Evolutionary conservation across 37 sponge, comb jelly and placozoan genomes (phyloP).

Genomic region (Halisarca cf. caerulea): DNA sequence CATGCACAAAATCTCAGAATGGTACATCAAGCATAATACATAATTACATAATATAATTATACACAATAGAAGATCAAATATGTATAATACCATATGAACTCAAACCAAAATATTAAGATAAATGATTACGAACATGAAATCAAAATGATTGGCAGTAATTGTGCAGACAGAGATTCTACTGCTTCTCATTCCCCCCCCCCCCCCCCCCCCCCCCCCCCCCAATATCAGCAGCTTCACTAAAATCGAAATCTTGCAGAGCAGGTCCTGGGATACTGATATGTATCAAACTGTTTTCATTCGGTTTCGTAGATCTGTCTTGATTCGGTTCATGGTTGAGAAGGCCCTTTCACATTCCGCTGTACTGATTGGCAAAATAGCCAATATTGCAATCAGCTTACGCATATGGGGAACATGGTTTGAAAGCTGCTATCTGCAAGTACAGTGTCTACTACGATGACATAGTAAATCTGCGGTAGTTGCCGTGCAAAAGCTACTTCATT

Average conservation of each 20-base stretch:
- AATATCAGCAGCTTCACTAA: slow-evolving; percentile 35
- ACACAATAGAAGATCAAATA: too few relatives aligned
- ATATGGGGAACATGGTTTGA: slow-evolving; percentile 25
- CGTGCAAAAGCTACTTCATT: slow-evolving; percentile 6
- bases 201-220: too few relatives aligned
- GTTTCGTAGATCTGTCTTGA: slow-evolving; percentile 37
- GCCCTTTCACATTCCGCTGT: slow-evolving; percentile 46
- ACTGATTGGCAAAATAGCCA: slow-evolving; percentile 14
- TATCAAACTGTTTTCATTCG: slow-evolving; percentile 27
- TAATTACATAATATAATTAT: too few relatives aligned
- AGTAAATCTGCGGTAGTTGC: neutral
- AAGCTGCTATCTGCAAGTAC: neutral
- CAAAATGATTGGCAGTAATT: too few relatives aligned
- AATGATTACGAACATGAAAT: too few relatives aligned
- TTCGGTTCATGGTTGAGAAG: slow-evolving; percentile 36
- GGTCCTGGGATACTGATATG: slow-evolving; percentile 31
- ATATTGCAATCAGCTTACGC: slow-evolving; percentile 16
- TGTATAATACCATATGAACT: neutral
- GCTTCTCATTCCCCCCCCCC: slow-evolving; percentile 14
- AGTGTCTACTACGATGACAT: slow-evolving; percentile 6
- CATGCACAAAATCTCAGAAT: too few relatives aligned
- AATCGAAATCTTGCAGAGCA: slow-evolving; percentile 18
- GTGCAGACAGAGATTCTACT: too few relatives aligned
- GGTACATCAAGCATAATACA: too few relatives aligned
- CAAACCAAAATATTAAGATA: too few relatives aligned